Evolutionary conservation across 2,113 vertebrate genomes (phyloP).

Genomic region (Pituophis catenifer): DNA sequence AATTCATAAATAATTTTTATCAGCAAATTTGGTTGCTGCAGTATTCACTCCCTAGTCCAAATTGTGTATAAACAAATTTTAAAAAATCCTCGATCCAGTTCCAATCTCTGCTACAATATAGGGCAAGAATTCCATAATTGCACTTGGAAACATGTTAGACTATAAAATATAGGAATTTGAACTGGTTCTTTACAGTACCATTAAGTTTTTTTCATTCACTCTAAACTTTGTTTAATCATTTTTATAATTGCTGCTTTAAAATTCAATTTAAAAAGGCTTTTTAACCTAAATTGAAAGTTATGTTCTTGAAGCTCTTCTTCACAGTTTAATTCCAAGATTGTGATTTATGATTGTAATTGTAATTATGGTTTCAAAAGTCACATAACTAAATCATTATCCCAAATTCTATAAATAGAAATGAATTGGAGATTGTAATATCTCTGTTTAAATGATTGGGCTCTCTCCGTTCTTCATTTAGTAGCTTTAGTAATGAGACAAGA

Average conservation of each 20-base stretch:
- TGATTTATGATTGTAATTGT: neutral
- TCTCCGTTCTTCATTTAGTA: neutral
- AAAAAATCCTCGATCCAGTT: neutral
- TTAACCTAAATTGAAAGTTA: neutral
- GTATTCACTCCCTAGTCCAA: neutral
- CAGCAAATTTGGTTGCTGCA: neutral
- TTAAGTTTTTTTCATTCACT: neutral
- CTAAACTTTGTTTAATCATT: neutral
- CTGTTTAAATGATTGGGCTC: neutral
- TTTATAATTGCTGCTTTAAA: neutral
- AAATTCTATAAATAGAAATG: neutral
- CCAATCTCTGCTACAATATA: neutral
- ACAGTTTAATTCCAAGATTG: neutral
- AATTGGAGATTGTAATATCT: neutral
- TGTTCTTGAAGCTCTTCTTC: neutral
- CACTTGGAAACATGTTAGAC: neutral
- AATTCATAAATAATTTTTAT: neutral
- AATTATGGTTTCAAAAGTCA: neutral
- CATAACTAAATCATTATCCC: neutral
- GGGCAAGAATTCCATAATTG: neutral
- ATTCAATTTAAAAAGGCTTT: neutral
- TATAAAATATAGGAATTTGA: neutral
- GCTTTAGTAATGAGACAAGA: neutral
- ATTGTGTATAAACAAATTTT: neutral
- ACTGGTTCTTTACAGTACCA: neutral